A percentile compares a stretch with the other conserved stretches of the same genome.
These are phyloP conservation scores for Drosophila saltans DNA, from an alignment of 1,140 invertebrate genomes.

Conservation along the genomic window DNA sequence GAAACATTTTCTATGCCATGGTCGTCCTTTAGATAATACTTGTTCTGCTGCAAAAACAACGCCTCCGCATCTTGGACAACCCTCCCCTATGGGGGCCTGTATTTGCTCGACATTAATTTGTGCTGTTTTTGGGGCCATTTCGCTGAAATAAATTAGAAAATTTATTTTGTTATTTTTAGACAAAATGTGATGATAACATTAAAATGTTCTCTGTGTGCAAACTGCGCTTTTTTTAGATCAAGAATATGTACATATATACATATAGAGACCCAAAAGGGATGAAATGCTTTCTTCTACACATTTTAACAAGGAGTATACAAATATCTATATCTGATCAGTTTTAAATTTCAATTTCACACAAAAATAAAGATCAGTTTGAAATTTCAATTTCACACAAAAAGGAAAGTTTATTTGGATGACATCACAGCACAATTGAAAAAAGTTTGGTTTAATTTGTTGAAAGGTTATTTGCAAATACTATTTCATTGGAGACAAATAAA, in stretches of 20 bases:
- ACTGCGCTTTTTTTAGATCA: no score
- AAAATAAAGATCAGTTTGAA: no score
- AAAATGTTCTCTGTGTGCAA: not conserved
- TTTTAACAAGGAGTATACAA: no score
- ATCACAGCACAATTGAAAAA: no score
- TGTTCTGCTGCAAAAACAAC: conserved; percentile 96
- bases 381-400: no score
- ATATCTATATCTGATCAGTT: no score
- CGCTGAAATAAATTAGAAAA: conserved; percentile 18
- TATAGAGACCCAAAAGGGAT: not conserved
- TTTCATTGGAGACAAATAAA: no score
- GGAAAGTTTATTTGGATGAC: no score
- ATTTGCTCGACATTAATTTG: conserved; percentile 92
- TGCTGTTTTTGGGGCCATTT: conserved; percentile 80
- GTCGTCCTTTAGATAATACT: conserved; percentile 93
- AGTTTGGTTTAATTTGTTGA: no score
- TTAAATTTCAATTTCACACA: no score
- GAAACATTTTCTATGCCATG: conserved; percentile 99
- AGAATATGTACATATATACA: no score
- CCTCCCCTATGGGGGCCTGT: conserved; percentile 91
- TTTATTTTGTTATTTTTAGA: not conserved
- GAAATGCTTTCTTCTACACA: not conserved
- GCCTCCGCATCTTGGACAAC: conserved; percentile 94
- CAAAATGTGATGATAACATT: not conserved
- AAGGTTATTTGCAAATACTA: no score